Evolutionary conservation across 1,140 invertebrate species (phyloP).

Genomic region (Caenorhabditis inopinata): DNA sequence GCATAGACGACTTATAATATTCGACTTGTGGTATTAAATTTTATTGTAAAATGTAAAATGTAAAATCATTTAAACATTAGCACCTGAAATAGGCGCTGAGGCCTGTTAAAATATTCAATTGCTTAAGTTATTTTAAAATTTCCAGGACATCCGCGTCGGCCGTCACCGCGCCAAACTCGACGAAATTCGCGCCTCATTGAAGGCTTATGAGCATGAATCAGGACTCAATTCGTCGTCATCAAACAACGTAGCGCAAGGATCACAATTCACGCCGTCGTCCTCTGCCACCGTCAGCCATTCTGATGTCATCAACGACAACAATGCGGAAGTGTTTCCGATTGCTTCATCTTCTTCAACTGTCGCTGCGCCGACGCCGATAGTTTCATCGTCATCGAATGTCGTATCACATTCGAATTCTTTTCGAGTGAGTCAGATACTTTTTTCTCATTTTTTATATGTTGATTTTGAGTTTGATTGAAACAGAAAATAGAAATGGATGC

Average conservation of each 20-base stretch:
- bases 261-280: background rate
- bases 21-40: too few relatives aligned
- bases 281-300: background rate
- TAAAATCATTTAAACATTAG: too few relatives aligned
- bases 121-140: background rate
- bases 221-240: background rate
- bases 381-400: background rate
- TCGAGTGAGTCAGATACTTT: constrained; percentile 24
- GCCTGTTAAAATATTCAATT: too few relatives aligned
- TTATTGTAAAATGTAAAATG: too few relatives aligned
- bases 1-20: too few relatives aligned
- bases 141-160: constrained; percentile 50
- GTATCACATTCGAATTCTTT: constrained; percentile 8
- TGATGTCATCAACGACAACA: constrained; percentile 17
- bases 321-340: constrained; percentile 40
- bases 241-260: background rate
- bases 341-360: background rate
- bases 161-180: constrained; percentile 58
- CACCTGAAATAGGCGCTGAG: too few relatives aligned
- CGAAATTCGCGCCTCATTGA: constrained; percentile 54
- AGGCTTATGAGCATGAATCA: constrained; percentile 51
- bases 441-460: constrained; percentile 37
- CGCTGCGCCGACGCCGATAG: background rate
- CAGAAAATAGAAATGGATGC: too few relatives aligned
- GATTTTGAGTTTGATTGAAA: too few relatives aligned